Evolutionary conservation across 1,140 invertebrate species (phyloP).

Genomic region (Drosophila ananassae): DNA sequence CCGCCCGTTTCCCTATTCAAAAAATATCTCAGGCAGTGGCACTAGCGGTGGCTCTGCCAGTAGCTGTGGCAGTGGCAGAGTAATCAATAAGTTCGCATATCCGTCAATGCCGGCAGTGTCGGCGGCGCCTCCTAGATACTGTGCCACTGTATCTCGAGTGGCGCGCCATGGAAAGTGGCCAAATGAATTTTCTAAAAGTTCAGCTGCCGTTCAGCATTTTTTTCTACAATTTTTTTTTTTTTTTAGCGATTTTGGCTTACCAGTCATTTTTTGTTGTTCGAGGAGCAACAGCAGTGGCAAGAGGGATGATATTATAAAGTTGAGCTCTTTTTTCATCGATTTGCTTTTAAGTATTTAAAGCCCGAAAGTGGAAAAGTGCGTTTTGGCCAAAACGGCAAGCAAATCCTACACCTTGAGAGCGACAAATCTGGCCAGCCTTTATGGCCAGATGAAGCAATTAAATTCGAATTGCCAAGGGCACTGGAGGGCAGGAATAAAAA

Average conservation of each 20-base stretch:
- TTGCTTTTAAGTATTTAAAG: conserved; percentile 14
- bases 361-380: conserved; percentile 14
- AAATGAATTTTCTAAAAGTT: conserved; percentile 63
- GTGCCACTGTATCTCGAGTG: conserved; percentile 14
- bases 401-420: background rate
- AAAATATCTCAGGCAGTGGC: conserved; percentile 13
- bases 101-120: conserved; percentile 29
- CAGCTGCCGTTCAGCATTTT: conserved; percentile 9
- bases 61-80: conserved; percentile 23
- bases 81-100: conserved; percentile 75
- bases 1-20: conserved; percentile 25
- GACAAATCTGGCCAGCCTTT: conserved; percentile 11
- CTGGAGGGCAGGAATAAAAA: conserved; percentile 9
- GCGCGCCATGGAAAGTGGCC: conserved; percentile 54
- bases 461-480: conserved; percentile 37
- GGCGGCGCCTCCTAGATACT: conserved; percentile 1
- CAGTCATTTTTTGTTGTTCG: background rate
- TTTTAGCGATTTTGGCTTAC: conserved; percentile 1
- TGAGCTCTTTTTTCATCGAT: conserved; percentile 34
- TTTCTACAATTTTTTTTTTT: conserved; percentile 3
- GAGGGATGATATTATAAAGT: conserved; percentile 50
- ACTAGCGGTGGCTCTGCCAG: conserved; percentile 11
- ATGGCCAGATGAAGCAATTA: conserved; percentile 41
- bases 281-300: conserved; percentile 1
- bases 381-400: background rate